Base-by-base conservation (phyloP, 2,888 invertebrate genomes). In the Agrypnus murinus region DNA sequence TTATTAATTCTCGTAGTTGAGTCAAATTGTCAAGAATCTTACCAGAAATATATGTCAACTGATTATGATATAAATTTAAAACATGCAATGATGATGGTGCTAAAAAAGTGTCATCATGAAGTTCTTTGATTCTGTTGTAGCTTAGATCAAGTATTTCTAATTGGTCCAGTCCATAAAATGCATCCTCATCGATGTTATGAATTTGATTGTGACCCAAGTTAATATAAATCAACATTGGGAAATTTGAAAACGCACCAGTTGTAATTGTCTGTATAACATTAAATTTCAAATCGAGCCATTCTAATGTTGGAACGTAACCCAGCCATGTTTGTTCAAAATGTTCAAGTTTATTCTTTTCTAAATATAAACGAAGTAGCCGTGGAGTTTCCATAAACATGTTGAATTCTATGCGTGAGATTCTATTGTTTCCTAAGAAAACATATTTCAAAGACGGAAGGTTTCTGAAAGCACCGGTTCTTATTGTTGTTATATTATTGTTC, bases 61-160 rank as follows among this genome's bases (percentile, higher is more conserved):
- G 25, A 46, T 70, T 70, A 12, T 57, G 17, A 31, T 53, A 70
- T 12, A 70, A 48, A 32, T 70, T 70, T 43, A 67, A 43, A 14
- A 67, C 14, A 14, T 60, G 40, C 9, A 67, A 48, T 6, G n/a
- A 5, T 31, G 17, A 12, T 1, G 12, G 2, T 0, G 31, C 1
- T 31, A 50, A 2, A 62, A 70, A 70, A 5, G 60, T 9, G n/a
- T 62, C 7, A 31, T 53, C 38, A 3, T 43, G 40, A 31, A 70
- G 38, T 7, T 46, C 12, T 9, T 34, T 32, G 46, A 70, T 70
- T 14, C 36, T 53, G 34, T 70, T 70, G 12, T 70, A 70, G 38
- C 70, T 62, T 15, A 70, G 45, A 48, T 70, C 62, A 10, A 70
- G 57, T n/a, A 62, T 65, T 62, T 65, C 46, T 19, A 70, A 34